Base-by-base conservation (phyloP, 2,888 invertebrate genomes). In the Agrochola lota region DNA sequence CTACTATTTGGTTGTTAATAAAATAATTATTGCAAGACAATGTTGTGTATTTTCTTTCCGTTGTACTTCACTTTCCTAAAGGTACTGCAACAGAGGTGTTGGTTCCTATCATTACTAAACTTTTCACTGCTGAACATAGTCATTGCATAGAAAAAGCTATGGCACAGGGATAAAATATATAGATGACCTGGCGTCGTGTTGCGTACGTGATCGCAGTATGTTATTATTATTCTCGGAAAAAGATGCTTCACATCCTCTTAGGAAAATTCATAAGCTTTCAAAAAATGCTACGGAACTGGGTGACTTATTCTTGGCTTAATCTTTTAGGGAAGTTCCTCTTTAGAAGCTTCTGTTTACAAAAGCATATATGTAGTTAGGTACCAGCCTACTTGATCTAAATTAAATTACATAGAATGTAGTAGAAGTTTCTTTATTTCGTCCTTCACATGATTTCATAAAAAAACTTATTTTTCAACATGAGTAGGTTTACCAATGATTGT, bases 401-500 rank as follows among this genome's bases (percentile, higher is more conserved):
- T 0, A 60, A 79, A 71, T 49, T 8, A 46, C 52, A 23, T 15
- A 2, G 46, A 55, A 23, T 62, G 1, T 57, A 23, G 1, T 35
- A 55, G 40, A 71, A 52, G 15, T 55, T n/a, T 5, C 40, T 83
- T 85, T 83, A 83, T 77, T 82, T 55, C 12, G 8, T 26, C 5
- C 23, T 66, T 55, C 26, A 46, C 26, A 80, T 68, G 23, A 72
- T 72, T 85, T 59, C 7, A 26, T 35, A 52, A 26, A 81, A 9
- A 11, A 46, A 26, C n/a, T 81, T 76, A 82, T 8, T 59, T 43
- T 55, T 69, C 46, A 63, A 30, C 62, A 17, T 78, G 30, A 74
- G 46, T 74, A n/a, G 87, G 84, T 72, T 83, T 83, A 60, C 91
- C 92, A 49, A 87, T 84, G 64, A 95, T 85, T 77, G 90, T 88